Conservation (phyloP, 1,140 invertebrate genomes). For the Sycophaga agraensis region DNA sequence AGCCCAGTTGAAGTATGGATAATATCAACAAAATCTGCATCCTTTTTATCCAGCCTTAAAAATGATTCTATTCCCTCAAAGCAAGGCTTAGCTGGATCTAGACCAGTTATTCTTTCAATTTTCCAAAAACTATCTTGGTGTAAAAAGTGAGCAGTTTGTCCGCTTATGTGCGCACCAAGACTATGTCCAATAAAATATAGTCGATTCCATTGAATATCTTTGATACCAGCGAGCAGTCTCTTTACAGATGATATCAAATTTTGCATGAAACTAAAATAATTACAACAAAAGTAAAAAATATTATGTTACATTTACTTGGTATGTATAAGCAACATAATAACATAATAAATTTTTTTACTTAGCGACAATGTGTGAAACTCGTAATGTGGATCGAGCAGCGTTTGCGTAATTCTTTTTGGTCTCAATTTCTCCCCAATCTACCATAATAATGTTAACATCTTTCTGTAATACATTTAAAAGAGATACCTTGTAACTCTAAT, state of each 20-base stretch:
- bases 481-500: too few species aligned
- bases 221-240: neutral
- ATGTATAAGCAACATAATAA: neutral
- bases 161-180: neutral
- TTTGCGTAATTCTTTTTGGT: neutral
- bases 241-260: neutral
- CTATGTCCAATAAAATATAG: neutral
- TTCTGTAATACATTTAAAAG: neutral
- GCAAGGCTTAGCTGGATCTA: neutral
- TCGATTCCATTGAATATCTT: neutral
- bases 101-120: neutral
- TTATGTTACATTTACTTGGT: neutral
- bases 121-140: too few species aligned
- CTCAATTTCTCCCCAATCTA: neutral
- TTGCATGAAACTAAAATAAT: neutral
- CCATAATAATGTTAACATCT: neutral
- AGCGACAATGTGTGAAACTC: neutral
- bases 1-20: neutral
- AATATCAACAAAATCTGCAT: constrained; percentile 2
- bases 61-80: neutral
- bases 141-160: neutral
- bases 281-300: neutral
- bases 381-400: neutral
- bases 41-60: neutral
- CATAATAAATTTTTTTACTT: neutral